Evolutionary conservation across 30 jellyfish, hydroid and myxozoan species (phyloP).

Genomic region (Catostylus mosaicus): DNA sequence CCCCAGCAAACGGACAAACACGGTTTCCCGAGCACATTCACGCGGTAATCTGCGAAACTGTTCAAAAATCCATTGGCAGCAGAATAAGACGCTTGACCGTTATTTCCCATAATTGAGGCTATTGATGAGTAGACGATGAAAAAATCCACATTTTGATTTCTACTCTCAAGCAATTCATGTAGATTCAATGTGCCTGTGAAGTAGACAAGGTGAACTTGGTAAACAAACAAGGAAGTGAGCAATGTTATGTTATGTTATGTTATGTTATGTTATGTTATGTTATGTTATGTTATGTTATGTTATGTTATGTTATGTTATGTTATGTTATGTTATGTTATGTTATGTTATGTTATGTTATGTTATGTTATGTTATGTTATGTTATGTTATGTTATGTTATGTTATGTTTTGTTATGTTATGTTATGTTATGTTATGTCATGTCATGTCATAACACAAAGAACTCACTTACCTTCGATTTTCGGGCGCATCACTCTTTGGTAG

Average conservation of each 20-base stretch:
- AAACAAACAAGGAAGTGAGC: background rate
- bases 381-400: no score
- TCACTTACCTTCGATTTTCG: slow-evolving; percentile 49
- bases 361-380: no score
- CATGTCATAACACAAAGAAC: no score
- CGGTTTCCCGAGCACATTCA: slow-evolving; percentile 33
- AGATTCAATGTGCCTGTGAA: slow-evolving; percentile 51
- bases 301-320: no score
- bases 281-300: no score
- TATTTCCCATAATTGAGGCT: slow-evolving; percentile 47
- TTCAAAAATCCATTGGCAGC: slow-evolving; percentile 65
- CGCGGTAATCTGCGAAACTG: slow-evolving; percentile 67
- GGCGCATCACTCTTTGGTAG: slow-evolving; percentile 60
- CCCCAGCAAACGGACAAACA: slow-evolving; percentile 76
- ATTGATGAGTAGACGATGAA: slow-evolving; percentile 60
- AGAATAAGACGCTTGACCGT: slow-evolving; percentile 60
- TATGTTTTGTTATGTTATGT: no score
- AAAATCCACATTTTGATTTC: slow-evolving; percentile 39
- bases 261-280: no score
- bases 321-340: no score
- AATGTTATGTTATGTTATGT: no score
- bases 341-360: no score
- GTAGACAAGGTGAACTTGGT: background rate
- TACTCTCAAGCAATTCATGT: slow-evolving; percentile 47
- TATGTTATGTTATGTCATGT: no score